Evolutionary conservation across 2,888 invertebrate genomes (phyloP).

Genomic region (Helleia helle): DNA sequence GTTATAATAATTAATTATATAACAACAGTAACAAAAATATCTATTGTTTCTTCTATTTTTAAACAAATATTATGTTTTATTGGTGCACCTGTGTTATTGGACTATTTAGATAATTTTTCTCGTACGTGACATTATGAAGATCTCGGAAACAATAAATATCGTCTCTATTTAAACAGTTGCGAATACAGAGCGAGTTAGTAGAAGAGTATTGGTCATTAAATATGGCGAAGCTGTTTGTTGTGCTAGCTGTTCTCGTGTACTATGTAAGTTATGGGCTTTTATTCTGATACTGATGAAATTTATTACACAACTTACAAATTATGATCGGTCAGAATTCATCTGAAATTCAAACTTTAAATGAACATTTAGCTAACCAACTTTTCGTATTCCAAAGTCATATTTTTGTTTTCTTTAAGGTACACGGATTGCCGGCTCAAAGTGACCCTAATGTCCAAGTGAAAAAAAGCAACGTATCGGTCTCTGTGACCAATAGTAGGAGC

Average conservation of each 20-base stretch:
- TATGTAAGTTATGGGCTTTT: constrained; percentile 3
- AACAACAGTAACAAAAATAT: no score
- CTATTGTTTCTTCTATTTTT: no score
- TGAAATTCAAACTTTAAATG: no score
- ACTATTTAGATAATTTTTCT: constrained; percentile 27
- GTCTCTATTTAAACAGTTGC: constrained; percentile 23
- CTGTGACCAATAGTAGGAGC: neutral
- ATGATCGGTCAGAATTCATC: no score
- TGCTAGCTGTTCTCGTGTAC: neutral
- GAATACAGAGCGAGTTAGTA: neutral
- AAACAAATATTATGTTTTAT: no score
- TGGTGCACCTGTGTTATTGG: no score
- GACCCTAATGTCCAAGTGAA: neutral
- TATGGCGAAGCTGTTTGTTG: constrained; percentile 1
- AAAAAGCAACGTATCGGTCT: neutral
- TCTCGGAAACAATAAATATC: constrained; percentile 19
- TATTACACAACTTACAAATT: no score
- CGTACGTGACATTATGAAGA: constrained; percentile 38
- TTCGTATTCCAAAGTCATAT: no score
- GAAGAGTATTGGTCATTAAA: neutral
- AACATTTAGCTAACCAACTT: no score
- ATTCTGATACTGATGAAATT: no score
- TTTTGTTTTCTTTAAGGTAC: neutral
- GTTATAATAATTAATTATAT: no score
- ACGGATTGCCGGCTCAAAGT: neutral